phyloP scores from a whole-genome alignment of 2,113 vertebrate genomes.

The Hoplias malabaricus region DNA sequence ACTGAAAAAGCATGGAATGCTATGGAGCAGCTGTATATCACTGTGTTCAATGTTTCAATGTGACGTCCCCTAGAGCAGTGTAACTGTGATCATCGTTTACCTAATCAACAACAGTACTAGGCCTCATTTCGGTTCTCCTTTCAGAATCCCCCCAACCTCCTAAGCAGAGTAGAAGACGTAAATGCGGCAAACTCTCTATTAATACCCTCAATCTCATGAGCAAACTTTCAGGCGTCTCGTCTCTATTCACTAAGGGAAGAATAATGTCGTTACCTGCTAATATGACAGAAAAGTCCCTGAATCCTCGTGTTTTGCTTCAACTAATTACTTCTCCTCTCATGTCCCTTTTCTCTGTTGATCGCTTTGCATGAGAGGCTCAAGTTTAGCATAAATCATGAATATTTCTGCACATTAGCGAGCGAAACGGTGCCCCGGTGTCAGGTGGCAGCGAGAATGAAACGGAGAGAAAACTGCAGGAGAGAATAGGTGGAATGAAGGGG shows the following conservation, averaged over 20 bases:
- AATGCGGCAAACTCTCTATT: too few relatives aligned
- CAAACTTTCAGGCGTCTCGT: too few relatives aligned
- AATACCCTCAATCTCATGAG: too few relatives aligned
- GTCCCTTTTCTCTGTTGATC: slow-evolving; percentile 67
- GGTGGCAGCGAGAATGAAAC: slow-evolving; percentile 59
- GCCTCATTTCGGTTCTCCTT: too few relatives aligned
- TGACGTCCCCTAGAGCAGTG: too few relatives aligned
- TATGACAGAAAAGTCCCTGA: not conserved
- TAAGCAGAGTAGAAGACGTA: too few relatives aligned
- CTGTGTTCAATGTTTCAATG: too few relatives aligned
- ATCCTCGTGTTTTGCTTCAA: slow-evolving; percentile 30
- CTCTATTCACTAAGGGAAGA: not conserved
- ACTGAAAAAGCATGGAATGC: too few relatives aligned
- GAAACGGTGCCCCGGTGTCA: slow-evolving; percentile 70
- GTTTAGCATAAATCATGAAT: slow-evolving; percentile 82
- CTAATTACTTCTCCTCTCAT: slow-evolving; percentile 36
- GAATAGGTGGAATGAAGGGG: slow-evolving; percentile 63
- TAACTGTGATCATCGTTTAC: too few relatives aligned
- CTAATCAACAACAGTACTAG: too few relatives aligned
- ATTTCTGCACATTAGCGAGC: slow-evolving; percentile 68
- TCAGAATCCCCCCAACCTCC: too few relatives aligned
- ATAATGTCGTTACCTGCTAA: not conserved
- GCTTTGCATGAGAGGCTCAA: slow-evolving; percentile 71
- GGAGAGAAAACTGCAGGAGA: slow-evolving; percentile 39
- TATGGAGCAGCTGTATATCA: too few relatives aligned